phyloP scores from a whole-genome alignment of 2,113 vertebrate genomes.

The Grammomys surdaster region DNA sequence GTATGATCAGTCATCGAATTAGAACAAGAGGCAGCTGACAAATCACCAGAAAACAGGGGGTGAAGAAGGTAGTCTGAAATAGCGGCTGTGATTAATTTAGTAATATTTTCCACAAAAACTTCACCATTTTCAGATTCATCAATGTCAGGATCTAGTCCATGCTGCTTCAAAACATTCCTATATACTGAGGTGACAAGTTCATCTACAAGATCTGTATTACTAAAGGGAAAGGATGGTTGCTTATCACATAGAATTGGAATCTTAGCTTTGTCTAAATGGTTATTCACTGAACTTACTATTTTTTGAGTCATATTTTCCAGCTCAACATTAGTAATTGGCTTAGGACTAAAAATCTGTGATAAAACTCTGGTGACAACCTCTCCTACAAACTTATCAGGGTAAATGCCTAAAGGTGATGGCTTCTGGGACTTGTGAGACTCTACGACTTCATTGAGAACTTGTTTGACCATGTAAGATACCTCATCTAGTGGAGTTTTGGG shows the following conservation, averaged over 20 bases:
- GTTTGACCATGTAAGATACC: slow-evolving; percentile 72
- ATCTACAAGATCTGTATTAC: slow-evolving; percentile 63
- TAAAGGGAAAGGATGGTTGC: neutral
- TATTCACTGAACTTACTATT: slow-evolving; percentile 72
- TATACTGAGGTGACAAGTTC: slow-evolving; percentile 76
- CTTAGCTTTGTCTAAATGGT: slow-evolving; percentile 61
- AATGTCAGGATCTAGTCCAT: slow-evolving; percentile 44
- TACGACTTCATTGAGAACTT: slow-evolving; percentile 68
- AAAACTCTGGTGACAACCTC: slow-evolving; percentile 74
- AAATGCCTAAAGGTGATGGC: neutral
- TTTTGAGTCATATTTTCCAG: slow-evolving; percentile 73
- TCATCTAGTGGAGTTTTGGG: slow-evolving; percentile 58
- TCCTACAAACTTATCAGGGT: slow-evolving; percentile 47
- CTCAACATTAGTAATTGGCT: slow-evolving; percentile 48
- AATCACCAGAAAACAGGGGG: slow-evolving; percentile 74
- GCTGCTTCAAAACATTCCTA: slow-evolving; percentile 69
- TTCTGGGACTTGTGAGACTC: neutral
- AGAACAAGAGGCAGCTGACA: slow-evolving; percentile 49
- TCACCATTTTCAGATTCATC: slow-evolving; percentile 29
- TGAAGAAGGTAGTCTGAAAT: slow-evolving; percentile 78
- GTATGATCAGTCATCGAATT: slow-evolving; percentile 52
- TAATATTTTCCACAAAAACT: slow-evolving; percentile 74
- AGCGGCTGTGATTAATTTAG: slow-evolving; percentile 61
- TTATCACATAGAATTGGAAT: neutral
- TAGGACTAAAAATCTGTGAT: slow-evolving; percentile 72